These are phyloP conservation scores for Matsumurasca onukii DNA, from an alignment of 1,140 invertebrate genomes.

Conservation along the genomic window DNA sequence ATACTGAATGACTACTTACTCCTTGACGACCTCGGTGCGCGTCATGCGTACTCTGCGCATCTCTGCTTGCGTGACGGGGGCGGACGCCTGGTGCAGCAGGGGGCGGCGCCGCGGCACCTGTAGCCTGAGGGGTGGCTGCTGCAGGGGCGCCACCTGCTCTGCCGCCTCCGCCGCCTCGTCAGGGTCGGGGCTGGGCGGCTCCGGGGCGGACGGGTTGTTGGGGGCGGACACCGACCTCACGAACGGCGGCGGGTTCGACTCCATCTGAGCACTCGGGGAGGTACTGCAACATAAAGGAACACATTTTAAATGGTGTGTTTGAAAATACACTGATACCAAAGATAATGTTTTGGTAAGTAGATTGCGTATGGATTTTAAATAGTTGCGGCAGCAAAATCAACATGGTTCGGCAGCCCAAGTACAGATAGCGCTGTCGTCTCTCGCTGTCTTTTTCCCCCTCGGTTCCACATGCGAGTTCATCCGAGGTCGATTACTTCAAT, in stretches of 20 bases:
- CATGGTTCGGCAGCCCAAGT: too few species aligned
- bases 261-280: constrained; percentile 21
- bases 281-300: constrained; percentile 15
- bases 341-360: too few species aligned
- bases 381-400: too few species aligned
- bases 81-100: constrained; percentile 40
- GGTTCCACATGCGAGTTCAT: too few species aligned
- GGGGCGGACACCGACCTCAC: constrained; percentile 11
- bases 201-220: background rate
- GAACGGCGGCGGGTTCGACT: constrained; percentile 8
- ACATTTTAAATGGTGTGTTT: too few species aligned
- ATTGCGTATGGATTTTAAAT: too few species aligned
- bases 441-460: too few species aligned
- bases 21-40: constrained; percentile 42
- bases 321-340: too few species aligned
- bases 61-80: constrained; percentile 39
- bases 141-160: constrained; percentile 23
- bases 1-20: constrained; percentile 37
- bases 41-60: constrained; percentile 23
- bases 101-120: background rate
- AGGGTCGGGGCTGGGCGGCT: background rate
- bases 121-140: constrained; percentile 27
- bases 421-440: too few species aligned
- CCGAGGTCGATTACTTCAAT: too few species aligned
- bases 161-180: constrained; percentile 15